Base-by-base conservation (phyloP, 2,888 invertebrate genomes). In the Drosophila helvetica region DNA sequence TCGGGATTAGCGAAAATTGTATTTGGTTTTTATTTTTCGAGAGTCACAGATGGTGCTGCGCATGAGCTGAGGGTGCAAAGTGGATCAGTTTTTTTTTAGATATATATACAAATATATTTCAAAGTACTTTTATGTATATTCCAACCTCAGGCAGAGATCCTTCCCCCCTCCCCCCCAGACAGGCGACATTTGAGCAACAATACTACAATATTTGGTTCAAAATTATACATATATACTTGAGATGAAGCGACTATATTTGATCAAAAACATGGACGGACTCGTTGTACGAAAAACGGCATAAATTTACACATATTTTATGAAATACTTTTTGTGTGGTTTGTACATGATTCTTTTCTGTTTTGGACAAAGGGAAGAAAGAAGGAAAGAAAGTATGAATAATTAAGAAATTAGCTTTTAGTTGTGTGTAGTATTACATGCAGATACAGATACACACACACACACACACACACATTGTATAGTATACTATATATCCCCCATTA, bases 391-490 rank as follows among this genome's bases (percentile, higher is more conserved):
- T 67, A 68, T 68, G 66, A 54, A 30, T 55, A 62, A 63, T 82
- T 85, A 78, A 83, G 72, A 45, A 61, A 70, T 70, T 78, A 86
- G 65, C 62, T 51, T 54, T 57, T 78, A 83, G 70, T 72, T 80
- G 76, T 82, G 78, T 80, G 74, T 80, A 79, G 77, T 67, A 78
- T 75, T 80, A 80, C 66, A 74, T 71, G 70, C 61, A 38, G 6
- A 38, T n/a, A 15, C 2, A 38, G 6, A 79, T 57, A 76, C 38
- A 62, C 48, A 53, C 25, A 22, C 51, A 54, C 54, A 54, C 42
- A 64, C 17, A 50, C 57, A 54, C 46, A 38, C 60, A 63, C 59
- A 70, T 67, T 79, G 79, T 80, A 80, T 78, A 80, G 55, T 68
- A 71, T 53, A 27, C 27, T 27, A 38, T 38, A 38, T 50, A 17